phyloP scores from a whole-genome alignment of 37 sponge, comb jelly and placozoan genomes.

The Mnemiopsis leidyi region DNA sequence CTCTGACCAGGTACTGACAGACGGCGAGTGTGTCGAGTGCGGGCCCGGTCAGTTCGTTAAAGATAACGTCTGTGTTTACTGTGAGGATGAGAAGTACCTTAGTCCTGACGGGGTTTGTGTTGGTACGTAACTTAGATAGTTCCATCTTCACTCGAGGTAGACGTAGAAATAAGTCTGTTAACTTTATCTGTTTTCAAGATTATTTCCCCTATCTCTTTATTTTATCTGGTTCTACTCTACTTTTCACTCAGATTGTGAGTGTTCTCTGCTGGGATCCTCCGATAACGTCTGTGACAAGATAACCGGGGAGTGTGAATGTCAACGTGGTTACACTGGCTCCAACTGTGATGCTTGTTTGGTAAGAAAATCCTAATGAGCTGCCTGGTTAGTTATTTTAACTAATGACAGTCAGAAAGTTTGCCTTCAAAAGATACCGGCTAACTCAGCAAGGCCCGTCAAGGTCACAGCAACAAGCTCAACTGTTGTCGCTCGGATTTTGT shows the following conservation, averaged over 20 bases:
- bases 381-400: too few species aligned
- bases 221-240: neutral
- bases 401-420: too few species aligned
- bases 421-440: too few species aligned
- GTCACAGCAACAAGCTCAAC: too few species aligned
- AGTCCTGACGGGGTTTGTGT: neutral
- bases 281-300: conserved; percentile 10
- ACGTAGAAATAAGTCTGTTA: too few species aligned
- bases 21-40: conserved; percentile 10
- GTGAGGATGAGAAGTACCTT: conserved; percentile 17
- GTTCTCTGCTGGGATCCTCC: neutral
- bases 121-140: too few species aligned
- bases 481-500: too few species aligned
- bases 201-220: neutral
- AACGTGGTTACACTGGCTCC: conserved; percentile 1
- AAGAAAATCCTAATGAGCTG: too few species aligned
- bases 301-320: neutral
- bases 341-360: conserved; percentile 19
- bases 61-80: conserved; percentile 20
- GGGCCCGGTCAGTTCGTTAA: neutral
- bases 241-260: neutral
- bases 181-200: too few species aligned
- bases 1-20: neutral
- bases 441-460: too few species aligned
- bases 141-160: too few species aligned